Conservation (phyloP, 64 coral and sea anemone genomes). For the Actinia tenebrosa region DNA sequence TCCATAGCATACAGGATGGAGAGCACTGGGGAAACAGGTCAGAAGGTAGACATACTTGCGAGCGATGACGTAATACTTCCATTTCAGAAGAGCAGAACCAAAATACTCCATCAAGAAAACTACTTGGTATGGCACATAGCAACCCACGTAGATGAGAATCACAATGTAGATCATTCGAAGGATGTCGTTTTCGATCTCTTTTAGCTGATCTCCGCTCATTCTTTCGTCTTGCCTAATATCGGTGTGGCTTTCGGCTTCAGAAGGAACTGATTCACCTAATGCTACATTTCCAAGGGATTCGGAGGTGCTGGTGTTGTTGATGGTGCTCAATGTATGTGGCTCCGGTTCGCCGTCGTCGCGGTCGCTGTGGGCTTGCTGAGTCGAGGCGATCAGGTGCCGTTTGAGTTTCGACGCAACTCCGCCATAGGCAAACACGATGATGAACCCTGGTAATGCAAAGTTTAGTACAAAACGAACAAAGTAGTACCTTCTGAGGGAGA, state of each 20-base stretch:
- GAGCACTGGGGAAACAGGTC: slow-evolving; percentile 55
- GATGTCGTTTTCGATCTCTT: slow-evolving; percentile 62
- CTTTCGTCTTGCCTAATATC: neutral
- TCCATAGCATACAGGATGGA: slow-evolving; percentile 89
- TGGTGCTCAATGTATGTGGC: neutral
- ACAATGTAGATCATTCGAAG: slow-evolving; percentile 91
- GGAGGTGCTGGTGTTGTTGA: neutral
- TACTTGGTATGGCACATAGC: slow-evolving; percentile 70
- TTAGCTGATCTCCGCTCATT: neutral
- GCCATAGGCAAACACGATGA: slow-evolving; percentile 46
- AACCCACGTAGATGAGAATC: slow-evolving; percentile 58
- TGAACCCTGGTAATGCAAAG: slow-evolving; percentile 45
- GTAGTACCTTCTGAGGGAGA: slow-evolving; percentile 11
- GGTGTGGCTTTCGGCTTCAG: neutral
- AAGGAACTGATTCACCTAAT: neutral
- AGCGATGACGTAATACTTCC: slow-evolving; percentile 34
- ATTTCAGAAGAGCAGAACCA: neutral
- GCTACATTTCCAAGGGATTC: neutral
- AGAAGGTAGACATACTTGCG: slow-evolving; percentile 52
- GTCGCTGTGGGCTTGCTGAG: slow-evolving; percentile 1
- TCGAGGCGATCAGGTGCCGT: slow-evolving; percentile 36
- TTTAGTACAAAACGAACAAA: slow-evolving; percentile 38
- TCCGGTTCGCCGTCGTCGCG: neutral
- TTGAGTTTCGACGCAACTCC: slow-evolving; percentile 54
- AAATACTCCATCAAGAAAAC: slow-evolving; percentile 54